phyloP scores from a whole-genome alignment of 1,140 invertebrate genomes.

The Ditylenchus dipsaci region DNA sequence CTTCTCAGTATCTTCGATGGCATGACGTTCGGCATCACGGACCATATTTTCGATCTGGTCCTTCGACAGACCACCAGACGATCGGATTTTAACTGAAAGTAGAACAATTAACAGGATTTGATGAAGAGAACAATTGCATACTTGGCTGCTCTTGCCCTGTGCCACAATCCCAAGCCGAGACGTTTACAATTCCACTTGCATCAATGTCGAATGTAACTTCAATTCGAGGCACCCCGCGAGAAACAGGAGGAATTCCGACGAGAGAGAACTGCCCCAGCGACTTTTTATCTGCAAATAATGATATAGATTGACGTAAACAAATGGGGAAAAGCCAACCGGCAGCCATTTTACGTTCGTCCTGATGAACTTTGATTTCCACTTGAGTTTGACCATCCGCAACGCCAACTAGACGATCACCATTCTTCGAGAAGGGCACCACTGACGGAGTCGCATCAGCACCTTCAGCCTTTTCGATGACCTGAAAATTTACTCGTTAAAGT shows the following conservation, averaged over 20 bases:
- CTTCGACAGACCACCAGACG: slow-evolving; percentile 94
- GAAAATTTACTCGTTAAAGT: no score
- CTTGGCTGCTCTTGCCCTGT: slow-evolving; percentile 99
- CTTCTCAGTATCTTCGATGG: slow-evolving; percentile 81
- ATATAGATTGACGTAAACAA: slow-evolving; percentile 60
- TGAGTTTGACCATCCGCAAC: slow-evolving; percentile 91
- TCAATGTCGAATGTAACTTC: slow-evolving; percentile 99
- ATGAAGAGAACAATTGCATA: slow-evolving; percentile 60
- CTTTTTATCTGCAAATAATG: no score
- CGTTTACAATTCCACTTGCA: slow-evolving; percentile 98
- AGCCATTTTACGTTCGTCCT: slow-evolving; percentile 96
- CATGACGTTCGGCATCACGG: slow-evolving; percentile 91
- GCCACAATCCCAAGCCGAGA: slow-evolving; percentile 92
- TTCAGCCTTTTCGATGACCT: slow-evolving; percentile 90
- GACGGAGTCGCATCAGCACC: slow-evolving; percentile 90
- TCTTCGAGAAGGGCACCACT: slow-evolving; percentile 82
- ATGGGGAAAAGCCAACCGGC: slow-evolving; percentile 62
- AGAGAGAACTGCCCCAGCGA: no score
- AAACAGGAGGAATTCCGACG: no score
- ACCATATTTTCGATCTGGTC: slow-evolving; percentile 99
- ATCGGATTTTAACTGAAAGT: slow-evolving; percentile 89
- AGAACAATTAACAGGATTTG: not conserved
- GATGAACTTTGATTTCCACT: slow-evolving; percentile 89
- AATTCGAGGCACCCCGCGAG: slow-evolving; percentile 62
- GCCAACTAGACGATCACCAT: slow-evolving; percentile 87